phyloP scores from a whole-genome alignment of 2,113 vertebrate species.

The Tetrax tetrax region DNA sequence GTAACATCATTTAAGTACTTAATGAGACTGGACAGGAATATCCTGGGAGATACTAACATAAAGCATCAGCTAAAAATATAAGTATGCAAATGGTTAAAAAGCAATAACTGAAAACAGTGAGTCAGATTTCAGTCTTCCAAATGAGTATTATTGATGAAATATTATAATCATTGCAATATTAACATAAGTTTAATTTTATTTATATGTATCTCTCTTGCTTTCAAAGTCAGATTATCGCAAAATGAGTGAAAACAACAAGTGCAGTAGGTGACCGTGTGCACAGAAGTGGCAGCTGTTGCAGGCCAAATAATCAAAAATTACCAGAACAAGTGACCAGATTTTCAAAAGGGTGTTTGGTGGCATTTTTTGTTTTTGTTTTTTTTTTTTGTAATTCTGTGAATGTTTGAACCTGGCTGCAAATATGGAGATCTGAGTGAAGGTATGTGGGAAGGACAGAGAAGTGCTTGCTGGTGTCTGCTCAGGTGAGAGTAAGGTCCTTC shows the following conservation, averaged over 20 bases:
- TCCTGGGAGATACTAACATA: neutral
- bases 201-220: neutral
- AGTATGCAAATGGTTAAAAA: neutral
- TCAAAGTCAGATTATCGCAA: neutral
- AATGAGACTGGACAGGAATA: neutral
- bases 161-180: neutral
- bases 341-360: neutral
- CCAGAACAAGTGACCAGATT: neutral
- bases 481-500: neutral
- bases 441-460: neutral
- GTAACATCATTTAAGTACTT: neutral
- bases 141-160: neutral
- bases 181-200: neutral
- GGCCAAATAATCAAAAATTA: neutral
- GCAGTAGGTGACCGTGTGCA: neutral
- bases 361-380: too few species aligned
- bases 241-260: neutral
- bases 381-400: neutral
- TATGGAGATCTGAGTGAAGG: neutral
- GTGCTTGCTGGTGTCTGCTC: neutral
- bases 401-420: neutral
- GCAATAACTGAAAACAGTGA: neutral
- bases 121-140: neutral
- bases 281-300: neutral
- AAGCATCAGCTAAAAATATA: neutral